Percentiles rank a stretch among this genome's conserved stretches.
Evolutionary conservation across 2,797 vertebrate genomes (phyloP).

Genomic region (Petrocephalus sullivani): DNA sequence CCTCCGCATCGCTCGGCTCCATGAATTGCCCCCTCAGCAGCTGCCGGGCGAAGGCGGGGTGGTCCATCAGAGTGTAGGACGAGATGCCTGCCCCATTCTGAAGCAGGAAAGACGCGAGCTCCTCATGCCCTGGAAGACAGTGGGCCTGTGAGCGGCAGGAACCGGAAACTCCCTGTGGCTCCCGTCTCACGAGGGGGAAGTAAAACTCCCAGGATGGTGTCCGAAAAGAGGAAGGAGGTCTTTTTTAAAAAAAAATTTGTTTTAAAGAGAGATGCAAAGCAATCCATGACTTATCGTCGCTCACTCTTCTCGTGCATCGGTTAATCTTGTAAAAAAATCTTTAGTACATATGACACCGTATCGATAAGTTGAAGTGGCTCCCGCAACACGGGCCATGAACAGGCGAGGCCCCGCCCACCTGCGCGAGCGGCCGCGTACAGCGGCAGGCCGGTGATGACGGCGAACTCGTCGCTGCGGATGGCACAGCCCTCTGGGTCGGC

Average conservation of each 20-base stretch:
- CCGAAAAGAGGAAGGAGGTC: not conserved
- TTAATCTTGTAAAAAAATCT: not conserved
- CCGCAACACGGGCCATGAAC: not conserved
- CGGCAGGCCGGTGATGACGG: conserved; percentile 76
- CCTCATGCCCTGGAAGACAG: conserved; percentile 71
- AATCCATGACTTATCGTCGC: not conserved
- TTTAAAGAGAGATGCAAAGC: not conserved
- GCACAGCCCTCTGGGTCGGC: conserved; percentile 77
- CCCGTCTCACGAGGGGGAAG: conserved; percentile 39
- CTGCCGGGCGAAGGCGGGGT: conserved; percentile 71
- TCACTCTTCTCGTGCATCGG: not conserved
- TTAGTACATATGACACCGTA: not conserved
- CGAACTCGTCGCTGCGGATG: conserved; percentile 73
- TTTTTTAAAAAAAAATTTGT: not conserved
- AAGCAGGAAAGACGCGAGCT: conserved; percentile 79
- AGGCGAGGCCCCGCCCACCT: conserved; percentile 55
- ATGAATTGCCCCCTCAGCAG: conserved; percentile 74
- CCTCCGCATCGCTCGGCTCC: conserved; percentile 42
- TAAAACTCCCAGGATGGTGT: conserved; percentile 4
- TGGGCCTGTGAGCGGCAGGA: not conserved
- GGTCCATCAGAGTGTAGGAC: conserved; percentile 89
- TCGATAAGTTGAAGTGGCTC: not conserved
- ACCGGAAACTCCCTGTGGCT: not conserved
- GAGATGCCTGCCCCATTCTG: conserved; percentile 84
- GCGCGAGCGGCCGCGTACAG: conserved; percentile 81